Evolutionary conservation across 2,888 invertebrate species (phyloP), one percentile per base, ranked within the genome.

Genomic region (Epinotia bilunana): DNA sequence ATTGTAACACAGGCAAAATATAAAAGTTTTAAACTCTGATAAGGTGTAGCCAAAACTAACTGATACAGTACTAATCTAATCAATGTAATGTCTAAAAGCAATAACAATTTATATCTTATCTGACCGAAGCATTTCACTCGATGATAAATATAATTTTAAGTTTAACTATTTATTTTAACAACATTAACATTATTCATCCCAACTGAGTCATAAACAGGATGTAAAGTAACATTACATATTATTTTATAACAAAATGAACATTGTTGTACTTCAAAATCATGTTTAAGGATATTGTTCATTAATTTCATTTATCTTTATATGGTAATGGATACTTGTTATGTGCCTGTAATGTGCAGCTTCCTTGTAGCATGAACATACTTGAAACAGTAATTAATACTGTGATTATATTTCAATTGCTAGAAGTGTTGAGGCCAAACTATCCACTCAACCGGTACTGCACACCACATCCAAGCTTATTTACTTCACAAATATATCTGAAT

Each of bases 21-120:
- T 13, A 20, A 55, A 13, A 20, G 18, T 13, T 18, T 58, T 46
- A n/a, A 46, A 60, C 46, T n/a, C 46, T 55, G 70, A 65, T 65
- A 71, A 63, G n/a, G 49, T 46, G 16, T 49, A 64, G 23, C 60
- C 58, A 60, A 75, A 75, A 72, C 65, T 57, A 5, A 39, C 57
- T 63, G 70, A 70, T 73, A 63, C 67, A n/a, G 12, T 53, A 73
- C 39, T 23, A 72, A 72, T 72, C 75, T 75, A 67, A 75, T 75
- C 75, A 75, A 65, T 71, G 43, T 72, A 70, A 64, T 71, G 75
- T 76, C 71, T 72, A 68, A 61, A 74, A 76, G 76, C 68, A 75
- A 73, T 67, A 67, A 76, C 39, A 49, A 67, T 18, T 49, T 65
- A 49, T 77, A 77, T 78, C 79, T 79, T 78, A 79, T 79, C 67